Evolutionary conservation across 2,797 vertebrate genomes (phyloP), one percentile per base, ranked within the genome.

Genomic region (Manis pentadactyla): DNA sequence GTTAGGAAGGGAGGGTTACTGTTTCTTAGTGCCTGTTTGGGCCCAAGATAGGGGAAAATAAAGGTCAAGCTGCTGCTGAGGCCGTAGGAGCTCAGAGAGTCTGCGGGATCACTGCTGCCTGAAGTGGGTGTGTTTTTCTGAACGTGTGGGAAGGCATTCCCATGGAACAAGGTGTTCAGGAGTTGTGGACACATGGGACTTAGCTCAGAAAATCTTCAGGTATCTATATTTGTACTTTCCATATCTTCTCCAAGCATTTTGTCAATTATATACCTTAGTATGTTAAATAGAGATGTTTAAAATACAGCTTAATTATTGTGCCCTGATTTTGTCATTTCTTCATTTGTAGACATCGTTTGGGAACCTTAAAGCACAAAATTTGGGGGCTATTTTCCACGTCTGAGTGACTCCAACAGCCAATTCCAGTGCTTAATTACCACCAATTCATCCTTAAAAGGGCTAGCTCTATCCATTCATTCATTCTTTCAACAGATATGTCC

Each of bases 1-100:
- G 69, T 74, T 66, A 46, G n/a, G 63, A 57, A 78, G 79, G 49
- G 78, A 68, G 29, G 46, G 4, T 49, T 19, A 78, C 57, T 18
- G 17, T 61, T 66, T 63, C n/a, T 71, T 53, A 92, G 89, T 68
- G 92, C 53, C 77, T 96, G 57, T 59, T 63, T 91, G n/a, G 42
- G 25, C 18, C 34, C 42, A 51, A 17, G 57, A 78, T 42, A 18
- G 21, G 29, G 23, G 29, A 75, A 53, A 27, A 68, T 37, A 78
- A 37, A 34, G 5, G 37, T 31, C 68, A 79, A 49, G 23, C 13
- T 59, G 9, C 31, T 34, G 11, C 31, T 42, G 51, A 53, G 23
- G 4, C 23, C 61, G 29, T 59, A 37, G 49, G n/a, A 53, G 42
- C n/a, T 82, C 11, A 5, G 12, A 87, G 1, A 23, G 61, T 63